Conservation (phyloP, 2,888 invertebrate genomes). For the Piscicola geometra region DNA sequence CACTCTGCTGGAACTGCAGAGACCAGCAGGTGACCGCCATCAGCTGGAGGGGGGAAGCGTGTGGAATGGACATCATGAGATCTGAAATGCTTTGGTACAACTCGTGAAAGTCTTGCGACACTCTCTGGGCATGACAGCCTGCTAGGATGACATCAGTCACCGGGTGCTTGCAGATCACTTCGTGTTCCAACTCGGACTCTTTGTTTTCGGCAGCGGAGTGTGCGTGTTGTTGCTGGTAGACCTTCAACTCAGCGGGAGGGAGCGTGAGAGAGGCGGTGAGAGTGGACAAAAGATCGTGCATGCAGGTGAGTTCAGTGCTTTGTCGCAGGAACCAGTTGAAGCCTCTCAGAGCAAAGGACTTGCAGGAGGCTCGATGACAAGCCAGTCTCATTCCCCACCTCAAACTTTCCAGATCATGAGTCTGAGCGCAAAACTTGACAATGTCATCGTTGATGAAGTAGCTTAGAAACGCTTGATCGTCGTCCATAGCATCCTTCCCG, state of each 20-base stretch:
- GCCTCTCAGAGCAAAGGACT: conserved; percentile 78
- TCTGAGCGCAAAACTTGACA: conserved; percentile 71
- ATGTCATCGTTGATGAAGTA: conserved; percentile 11
- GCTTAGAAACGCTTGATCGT: not conserved
- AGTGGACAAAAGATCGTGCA: conserved; percentile 96
- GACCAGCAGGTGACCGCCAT: conserved; percentile 92
- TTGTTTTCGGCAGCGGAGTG: not conserved
- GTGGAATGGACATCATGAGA: conserved; percentile 78
- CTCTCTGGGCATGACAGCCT: conserved; percentile 52
- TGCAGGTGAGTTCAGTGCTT: conserved; percentile 80
- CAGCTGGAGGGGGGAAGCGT: conserved; percentile 77
- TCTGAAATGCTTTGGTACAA: conserved; percentile 85
- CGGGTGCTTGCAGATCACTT: conserved; percentile 68
- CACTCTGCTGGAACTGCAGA: conserved; percentile 77
- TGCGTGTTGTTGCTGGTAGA: conserved; percentile 44
- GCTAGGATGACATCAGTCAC: conserved; percentile 73
- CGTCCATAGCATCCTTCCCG: not conserved
- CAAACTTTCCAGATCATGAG: conserved; percentile 77
- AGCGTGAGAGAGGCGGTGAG: conserved; percentile 73
- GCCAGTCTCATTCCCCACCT: conserved; percentile 83
- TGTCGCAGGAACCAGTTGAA: conserved; percentile 89
- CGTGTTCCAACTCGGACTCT: conserved; percentile 44
- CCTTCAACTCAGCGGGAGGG: conserved; percentile 58
- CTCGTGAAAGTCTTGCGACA: conserved; percentile 74
- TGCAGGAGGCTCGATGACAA: conserved; percentile 63